Percentiles rank a stretch among this genome's conserved stretches.
Conservation (phyloP, 2,888 invertebrate species). For the Scaptomyza polygonia region DNA sequence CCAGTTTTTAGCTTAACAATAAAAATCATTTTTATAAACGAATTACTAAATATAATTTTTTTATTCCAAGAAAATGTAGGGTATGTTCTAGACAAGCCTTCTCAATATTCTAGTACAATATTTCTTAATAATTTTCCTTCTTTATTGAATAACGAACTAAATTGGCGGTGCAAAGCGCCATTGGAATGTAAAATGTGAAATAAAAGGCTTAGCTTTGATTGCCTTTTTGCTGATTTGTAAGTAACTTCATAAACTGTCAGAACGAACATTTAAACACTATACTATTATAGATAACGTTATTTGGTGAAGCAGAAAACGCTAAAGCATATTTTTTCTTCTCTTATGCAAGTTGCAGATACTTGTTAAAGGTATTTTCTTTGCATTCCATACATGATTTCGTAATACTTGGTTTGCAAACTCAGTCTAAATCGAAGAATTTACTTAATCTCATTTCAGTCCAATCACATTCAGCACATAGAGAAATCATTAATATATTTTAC, state of each 20-base stretch:
- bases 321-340: no score
- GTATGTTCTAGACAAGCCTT: background rate
- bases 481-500: conserved; percentile 61
- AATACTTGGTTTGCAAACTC: background rate
- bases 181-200: conserved; percentile 29
- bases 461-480: conserved; percentile 15
- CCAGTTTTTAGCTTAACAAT: no score
- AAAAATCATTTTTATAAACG: background rate
- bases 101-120: background rate
- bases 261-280: background rate
- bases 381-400: background rate
- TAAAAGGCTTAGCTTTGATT: conserved; percentile 52
- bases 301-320: background rate
- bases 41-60: background rate
- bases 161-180: conserved; percentile 30
- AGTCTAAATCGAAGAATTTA: conserved; percentile 3
- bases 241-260: conserved; percentile 8
- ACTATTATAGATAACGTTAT: background rate
- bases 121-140: conserved; percentile 1
- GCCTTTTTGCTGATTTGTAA: conserved; percentile 36
- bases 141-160: conserved; percentile 24
- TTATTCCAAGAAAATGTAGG: background rate
- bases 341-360: no score
- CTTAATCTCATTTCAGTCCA: conserved; percentile 25
- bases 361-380: no score